A percentile compares a stretch with the other conserved stretches of the same genome.
phyloP scores from a whole-genome alignment of 2,888 invertebrate genomes.

The Melinaea marsaeus region DNA sequence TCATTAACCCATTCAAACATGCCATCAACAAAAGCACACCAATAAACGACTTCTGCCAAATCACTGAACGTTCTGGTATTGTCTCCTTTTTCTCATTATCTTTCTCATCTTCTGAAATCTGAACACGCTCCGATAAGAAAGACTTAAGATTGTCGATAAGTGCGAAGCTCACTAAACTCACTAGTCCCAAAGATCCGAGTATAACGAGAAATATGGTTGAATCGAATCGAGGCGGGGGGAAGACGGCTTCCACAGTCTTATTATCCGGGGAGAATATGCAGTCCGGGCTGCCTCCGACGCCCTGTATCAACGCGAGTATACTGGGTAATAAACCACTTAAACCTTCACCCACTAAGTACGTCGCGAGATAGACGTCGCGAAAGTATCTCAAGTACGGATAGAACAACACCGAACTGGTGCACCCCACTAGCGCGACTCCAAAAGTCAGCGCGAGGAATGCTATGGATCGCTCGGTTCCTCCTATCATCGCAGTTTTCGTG shows the following conservation, averaged over 20 bases:
- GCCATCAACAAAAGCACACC: slow-evolving; percentile 62
- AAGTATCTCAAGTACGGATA: slow-evolving; percentile 90
- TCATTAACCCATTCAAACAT: slow-evolving; percentile 81
- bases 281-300: slow-evolving; percentile 82
- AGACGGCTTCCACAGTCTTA: slow-evolving; percentile 45
- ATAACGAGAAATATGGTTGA: slow-evolving; percentile 81
- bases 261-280: slow-evolving; percentile 64
- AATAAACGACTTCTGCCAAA: slow-evolving; percentile 50
- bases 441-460: slow-evolving; percentile 81
- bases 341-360: slow-evolving; percentile 90
- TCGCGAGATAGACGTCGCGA: slow-evolving; percentile 84
- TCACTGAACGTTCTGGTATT: slow-evolving; percentile 72
- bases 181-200: slow-evolving; percentile 79
- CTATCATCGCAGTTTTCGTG: slow-evolving; percentile 74
- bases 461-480: slow-evolving; percentile 72
- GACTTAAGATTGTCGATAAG: slow-evolving; percentile 67
- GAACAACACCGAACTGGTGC: slow-evolving; percentile 91
- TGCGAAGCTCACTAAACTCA: slow-evolving; percentile 81
- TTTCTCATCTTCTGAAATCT: slow-evolving; percentile 60
- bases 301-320: slow-evolving; percentile 87
- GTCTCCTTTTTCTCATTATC: slow-evolving; percentile 74
- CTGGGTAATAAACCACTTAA: slow-evolving; percentile 89
- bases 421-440: slow-evolving; percentile 85
- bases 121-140: slow-evolving; percentile 56
- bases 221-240: slow-evolving; percentile 80